Base-by-base conservation (phyloP, 2,888 invertebrate genomes). In the Rhodophaea formosa region DNA sequence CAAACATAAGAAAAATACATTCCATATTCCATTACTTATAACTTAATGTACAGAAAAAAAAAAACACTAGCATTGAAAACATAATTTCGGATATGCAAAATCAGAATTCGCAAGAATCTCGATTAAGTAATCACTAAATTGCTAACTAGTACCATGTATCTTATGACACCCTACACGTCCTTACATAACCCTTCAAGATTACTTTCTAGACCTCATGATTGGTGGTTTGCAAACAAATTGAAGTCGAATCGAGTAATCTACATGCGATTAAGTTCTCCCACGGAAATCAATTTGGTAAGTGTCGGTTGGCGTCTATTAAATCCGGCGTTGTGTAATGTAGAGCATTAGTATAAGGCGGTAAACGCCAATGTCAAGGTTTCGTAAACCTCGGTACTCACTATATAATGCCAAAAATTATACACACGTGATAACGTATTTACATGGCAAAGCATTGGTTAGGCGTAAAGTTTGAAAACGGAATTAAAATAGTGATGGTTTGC, bases 201-300 rank as follows among this genome's bases (percentile, higher is more conserved):
- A 51, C 49, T 51, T 51, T 51, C 51, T 51, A 35, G 39, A 51
- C 30, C 30, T 49, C 30, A 49, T 49, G 30, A 49, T 35, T 35
- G 35, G 51, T 7, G 51, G 51, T 51, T 51, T 51, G 35, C 51
- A 35, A 32, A 51, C 51, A 15, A 51, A 51, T 51, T 51, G 51
- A 16, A 35, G 35, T 51, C 17, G 35, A 51, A 51, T 51, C 51
- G 35, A 51, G 51, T 51, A 51, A 51, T 51, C 14, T 35, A 30
- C 51, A 12, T 5, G 51, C 35, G 51, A 51, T 51, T 51, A 35
- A 16, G 16, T 39, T 51, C 51, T 17, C 51, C 51, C 51, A 39
- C 51, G 35, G 49, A 51, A 51, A 35, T 35, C 51, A 7, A 32
- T 51, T 51, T 51, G 35, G 51, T 51, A 51, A 51, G 51, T 51